phyloP scores from a whole-genome alignment of 2,113 vertebrate species.

The Tragulus kanchil region DNA sequence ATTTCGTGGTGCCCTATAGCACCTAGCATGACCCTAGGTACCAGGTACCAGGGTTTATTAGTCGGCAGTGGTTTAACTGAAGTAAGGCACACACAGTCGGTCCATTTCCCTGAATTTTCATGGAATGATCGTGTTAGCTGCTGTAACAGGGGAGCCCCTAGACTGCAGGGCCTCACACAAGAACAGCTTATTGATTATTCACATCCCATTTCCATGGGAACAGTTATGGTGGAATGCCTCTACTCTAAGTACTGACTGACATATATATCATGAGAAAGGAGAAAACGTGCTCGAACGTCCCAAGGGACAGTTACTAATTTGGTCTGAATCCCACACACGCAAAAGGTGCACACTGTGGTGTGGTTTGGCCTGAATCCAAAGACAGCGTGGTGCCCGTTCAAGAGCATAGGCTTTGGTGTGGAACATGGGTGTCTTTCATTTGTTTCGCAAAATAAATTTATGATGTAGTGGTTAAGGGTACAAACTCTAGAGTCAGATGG shows the following conservation, averaged over 20 bases:
- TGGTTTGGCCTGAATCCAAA: neutral
- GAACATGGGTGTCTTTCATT: neutral
- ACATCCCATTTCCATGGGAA: accelerated
- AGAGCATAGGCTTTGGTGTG: neutral
- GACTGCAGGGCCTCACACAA: accelerated
- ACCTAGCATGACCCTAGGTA: too few species aligned
- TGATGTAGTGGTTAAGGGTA: neutral
- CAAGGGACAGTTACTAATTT: neutral
- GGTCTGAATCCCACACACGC: neutral
- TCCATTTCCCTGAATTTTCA: neutral
- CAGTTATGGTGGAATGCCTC: neutral
- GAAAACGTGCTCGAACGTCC: neutral
- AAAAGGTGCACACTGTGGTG: neutral
- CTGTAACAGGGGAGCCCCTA: neutral
- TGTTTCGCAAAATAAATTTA: neutral
- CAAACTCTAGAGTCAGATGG: too few species aligned
- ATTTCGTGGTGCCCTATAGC: neutral
- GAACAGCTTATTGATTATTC: neutral
- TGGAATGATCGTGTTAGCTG: neutral
- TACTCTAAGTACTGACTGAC: neutral
- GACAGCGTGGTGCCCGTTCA: neutral
- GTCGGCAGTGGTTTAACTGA: neutral
- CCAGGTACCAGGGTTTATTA: neutral
- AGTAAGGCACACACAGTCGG: neutral
- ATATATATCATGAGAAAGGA: neutral